Evolutionary conservation across 2,113 vertebrate species (phyloP).

Genomic region (Pampusana beccarii): DNA sequence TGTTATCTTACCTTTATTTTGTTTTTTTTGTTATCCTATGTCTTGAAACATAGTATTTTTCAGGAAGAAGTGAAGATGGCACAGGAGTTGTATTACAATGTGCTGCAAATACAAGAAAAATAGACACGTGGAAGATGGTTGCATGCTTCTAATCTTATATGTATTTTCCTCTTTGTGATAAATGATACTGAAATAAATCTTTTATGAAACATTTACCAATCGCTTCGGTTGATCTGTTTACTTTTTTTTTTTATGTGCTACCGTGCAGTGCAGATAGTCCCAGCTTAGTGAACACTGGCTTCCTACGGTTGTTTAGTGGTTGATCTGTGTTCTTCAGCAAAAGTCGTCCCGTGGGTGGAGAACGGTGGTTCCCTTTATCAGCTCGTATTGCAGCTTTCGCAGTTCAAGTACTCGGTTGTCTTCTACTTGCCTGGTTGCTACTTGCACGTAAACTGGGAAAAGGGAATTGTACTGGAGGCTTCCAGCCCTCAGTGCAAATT

Average conservation of each 20-base stretch:
- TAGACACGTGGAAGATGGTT: slow-evolving; percentile 54
- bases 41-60: slow-evolving; percentile 64
- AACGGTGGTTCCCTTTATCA: neutral
- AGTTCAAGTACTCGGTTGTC: neutral
- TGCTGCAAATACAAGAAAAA: slow-evolving; percentile 49
- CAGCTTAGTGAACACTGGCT: neutral
- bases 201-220: slow-evolving; percentile 58
- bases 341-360: neutral
- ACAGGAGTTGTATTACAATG: slow-evolving; percentile 20
- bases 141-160: slow-evolving; percentile 76
- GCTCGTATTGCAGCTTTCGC: neutral
- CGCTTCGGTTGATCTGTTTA: neutral
- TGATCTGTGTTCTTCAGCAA: neutral
- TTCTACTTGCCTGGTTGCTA: neutral
- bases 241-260: neutral
- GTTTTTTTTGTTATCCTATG: slow-evolving; percentile 38
- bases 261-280: neutral
- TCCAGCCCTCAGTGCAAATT: neutral
- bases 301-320: neutral
- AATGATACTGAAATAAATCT: slow-evolving; percentile 82
- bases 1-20: slow-evolving; percentile 62
- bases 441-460: neutral
- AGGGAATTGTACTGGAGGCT: neutral
- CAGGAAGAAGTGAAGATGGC: slow-evolving; percentile 34
- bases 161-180: slow-evolving; percentile 77